These are phyloP conservation scores for Morphnarchus princeps DNA, from an alignment of 2,113 vertebrate species.

Conservation along the genomic window DNA sequence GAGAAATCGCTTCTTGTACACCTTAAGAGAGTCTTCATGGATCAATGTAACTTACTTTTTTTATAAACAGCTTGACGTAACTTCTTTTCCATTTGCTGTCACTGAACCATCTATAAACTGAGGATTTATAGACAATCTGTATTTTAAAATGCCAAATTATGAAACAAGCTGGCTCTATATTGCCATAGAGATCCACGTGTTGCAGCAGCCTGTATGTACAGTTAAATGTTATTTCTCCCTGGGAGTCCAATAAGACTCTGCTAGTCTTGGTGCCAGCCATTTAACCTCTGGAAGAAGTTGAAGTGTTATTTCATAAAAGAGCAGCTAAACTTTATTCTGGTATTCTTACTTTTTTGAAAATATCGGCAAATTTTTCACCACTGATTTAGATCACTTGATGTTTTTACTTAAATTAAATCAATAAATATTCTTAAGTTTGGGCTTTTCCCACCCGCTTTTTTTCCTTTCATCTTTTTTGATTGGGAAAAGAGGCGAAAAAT, in stretches of 20 bases:
- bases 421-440: background rate
- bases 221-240: background rate
- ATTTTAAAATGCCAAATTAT: background rate
- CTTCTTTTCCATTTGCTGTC: background rate
- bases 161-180: background rate
- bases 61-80: background rate
- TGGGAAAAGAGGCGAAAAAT: background rate
- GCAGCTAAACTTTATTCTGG: background rate
- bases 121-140: background rate
- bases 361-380: background rate
- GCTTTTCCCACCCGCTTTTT: background rate
- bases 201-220: background rate
- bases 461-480: background rate
- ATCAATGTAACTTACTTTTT: background rate
- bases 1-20: background rate
- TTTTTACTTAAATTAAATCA: background rate
- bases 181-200: background rate
- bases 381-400: background rate
- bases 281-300: background rate
- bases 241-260: background rate
- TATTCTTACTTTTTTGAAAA: background rate
- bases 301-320: background rate
- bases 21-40: background rate
- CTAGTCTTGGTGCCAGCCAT: background rate
- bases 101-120: background rate